A percentile compares a stretch with the other conserved stretches of the same genome.
phyloP scores from a whole-genome alignment of 1,140 invertebrate species.

The Diachasmimorpha longicaudata region DNA sequence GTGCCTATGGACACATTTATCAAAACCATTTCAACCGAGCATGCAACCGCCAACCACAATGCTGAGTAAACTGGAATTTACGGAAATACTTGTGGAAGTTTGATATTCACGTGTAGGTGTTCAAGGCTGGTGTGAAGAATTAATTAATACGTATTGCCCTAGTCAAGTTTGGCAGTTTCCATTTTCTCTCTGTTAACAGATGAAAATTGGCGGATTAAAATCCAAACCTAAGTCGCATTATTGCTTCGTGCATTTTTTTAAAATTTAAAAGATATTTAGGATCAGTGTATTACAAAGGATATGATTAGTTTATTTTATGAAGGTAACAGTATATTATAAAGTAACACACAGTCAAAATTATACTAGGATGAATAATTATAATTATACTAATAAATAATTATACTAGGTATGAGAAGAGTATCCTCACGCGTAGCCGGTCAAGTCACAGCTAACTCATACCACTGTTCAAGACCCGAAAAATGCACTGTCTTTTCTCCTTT shows the following conservation, averaged over 20 bases:
- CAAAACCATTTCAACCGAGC: conserved; percentile 18
- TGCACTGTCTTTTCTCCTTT: too few species aligned
- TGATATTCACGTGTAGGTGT: not conserved
- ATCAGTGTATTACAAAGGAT: too few species aligned
- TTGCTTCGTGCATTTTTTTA: not conserved
- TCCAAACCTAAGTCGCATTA: not conserved
- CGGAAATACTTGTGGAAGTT: not conserved
- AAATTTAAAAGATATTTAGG: too few species aligned
- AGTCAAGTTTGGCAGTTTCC: conserved; percentile 31
- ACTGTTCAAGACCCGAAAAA: too few species aligned
- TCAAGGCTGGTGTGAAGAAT: conserved; percentile 36
- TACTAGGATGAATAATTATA: too few species aligned
- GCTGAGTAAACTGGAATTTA: not conserved
- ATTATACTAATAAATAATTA: too few species aligned
- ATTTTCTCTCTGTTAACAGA: conserved; percentile 31
- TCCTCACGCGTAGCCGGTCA: too few species aligned
- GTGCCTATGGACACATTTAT: not conserved
- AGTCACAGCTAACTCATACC: too few species aligned
- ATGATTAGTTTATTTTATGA: too few species aligned
- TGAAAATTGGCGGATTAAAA: conserved; percentile 19
- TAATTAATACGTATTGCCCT: conserved; percentile 55
- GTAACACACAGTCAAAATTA: too few species aligned
- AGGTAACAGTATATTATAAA: too few species aligned
- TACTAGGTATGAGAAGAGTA: too few species aligned
- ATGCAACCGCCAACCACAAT: not conserved